Conservation (phyloP, 2,113 vertebrate species). For the Fregetta grallaria region DNA sequence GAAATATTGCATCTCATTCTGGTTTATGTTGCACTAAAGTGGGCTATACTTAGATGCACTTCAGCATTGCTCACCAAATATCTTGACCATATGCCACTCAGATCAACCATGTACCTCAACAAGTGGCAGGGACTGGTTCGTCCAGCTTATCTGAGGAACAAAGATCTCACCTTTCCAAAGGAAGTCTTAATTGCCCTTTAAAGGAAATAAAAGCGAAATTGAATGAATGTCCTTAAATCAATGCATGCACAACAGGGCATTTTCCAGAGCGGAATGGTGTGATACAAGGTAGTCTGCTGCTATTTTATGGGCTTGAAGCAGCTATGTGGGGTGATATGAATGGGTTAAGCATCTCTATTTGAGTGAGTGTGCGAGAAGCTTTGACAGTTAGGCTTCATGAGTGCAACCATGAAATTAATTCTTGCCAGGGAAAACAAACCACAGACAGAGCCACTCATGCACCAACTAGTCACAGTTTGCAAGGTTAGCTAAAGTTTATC, state of each 20-base stretch:
- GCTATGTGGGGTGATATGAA: not conserved
- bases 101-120: not conserved
- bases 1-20: not conserved
- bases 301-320: not conserved
- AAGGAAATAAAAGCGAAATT: not conserved
- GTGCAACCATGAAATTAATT: constrained; percentile 20
- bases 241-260: not conserved
- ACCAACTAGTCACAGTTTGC: not conserved
- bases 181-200: not conserved
- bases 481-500: constrained; percentile 53
- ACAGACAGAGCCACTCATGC: not conserved
- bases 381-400: not conserved
- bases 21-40: not conserved
- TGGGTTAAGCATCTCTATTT: not conserved
- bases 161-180: not conserved
- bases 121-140: not conserved
- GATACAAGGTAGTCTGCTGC: not conserved
- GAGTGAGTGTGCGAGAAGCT: not conserved
- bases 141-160: not conserved
- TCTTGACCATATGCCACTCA: not conserved
- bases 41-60: not conserved
- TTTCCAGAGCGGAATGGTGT: not conserved
- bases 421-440: not conserved
- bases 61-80: not conserved
- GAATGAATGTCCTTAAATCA: not conserved